Evolutionary conservation across 2,888 invertebrate species (phyloP).

Genomic region (Eupelmus urozonus): DNA sequence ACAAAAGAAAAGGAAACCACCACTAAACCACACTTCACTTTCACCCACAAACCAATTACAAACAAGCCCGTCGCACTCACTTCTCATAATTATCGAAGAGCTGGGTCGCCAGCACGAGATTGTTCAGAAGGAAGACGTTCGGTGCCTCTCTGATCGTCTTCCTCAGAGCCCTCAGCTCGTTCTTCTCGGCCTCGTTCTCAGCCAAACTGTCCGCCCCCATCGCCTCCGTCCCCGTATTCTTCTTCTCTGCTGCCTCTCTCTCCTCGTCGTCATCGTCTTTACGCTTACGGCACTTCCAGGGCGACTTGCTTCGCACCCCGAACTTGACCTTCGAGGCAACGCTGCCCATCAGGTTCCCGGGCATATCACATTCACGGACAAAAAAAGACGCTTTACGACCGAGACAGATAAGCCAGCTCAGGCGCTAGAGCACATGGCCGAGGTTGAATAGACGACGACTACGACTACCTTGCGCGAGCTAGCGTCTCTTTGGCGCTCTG

Average conservation of each 20-base stretch:
- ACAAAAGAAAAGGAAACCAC: background rate
- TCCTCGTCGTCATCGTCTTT: background rate
- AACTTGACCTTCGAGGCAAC: slow-evolving; percentile 54
- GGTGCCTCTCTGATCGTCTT: slow-evolving; percentile 79
- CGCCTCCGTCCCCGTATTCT: background rate
- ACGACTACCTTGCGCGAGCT: background rate
- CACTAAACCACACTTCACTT: background rate
- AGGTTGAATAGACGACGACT: background rate
- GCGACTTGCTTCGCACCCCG: slow-evolving; percentile 1
- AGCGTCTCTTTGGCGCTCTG: background rate
- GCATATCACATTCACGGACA: background rate
- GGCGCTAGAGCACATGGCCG: background rate
- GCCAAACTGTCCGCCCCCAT: background rate
- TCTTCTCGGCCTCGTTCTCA: slow-evolving; percentile 74
- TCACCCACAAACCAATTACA: background rate
- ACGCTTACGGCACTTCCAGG: background rate
- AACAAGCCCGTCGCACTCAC: slow-evolving; percentile 78
- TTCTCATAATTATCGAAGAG: slow-evolving; percentile 89
- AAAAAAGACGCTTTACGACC: background rate
- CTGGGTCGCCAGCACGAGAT: slow-evolving; percentile 86
- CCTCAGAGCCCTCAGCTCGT: slow-evolving; percentile 58
- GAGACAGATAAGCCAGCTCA: background rate
- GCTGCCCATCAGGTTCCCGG: slow-evolving; percentile 64
- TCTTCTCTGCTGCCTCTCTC: background rate
- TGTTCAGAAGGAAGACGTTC: slow-evolving; percentile 86